Percentiles rank a stretch among this genome's conserved stretches.
These are phyloP conservation scores for Echinops telfairi DNA, from an alignment of 2,113 vertebrate genomes.

Conservation along the genomic window DNA sequence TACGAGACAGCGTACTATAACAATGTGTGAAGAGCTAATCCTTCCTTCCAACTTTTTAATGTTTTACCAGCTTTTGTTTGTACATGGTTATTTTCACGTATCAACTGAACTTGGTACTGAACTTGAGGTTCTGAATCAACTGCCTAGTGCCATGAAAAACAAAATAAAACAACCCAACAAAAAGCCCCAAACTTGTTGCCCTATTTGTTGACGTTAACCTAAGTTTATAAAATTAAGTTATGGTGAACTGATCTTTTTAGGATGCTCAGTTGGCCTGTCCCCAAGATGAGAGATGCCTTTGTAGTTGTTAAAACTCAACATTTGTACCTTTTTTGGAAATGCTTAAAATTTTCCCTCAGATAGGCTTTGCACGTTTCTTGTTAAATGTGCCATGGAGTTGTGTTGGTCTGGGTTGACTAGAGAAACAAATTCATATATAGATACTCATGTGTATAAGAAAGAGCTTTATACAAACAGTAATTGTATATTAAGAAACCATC, in stretches of 20 bases:
- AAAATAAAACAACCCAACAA: neutral
- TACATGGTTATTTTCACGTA: neutral
- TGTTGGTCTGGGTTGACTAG: neutral
- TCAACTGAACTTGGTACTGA: too few relatives aligned
- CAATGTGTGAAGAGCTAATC: neutral
- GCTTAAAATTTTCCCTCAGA: constrained; percentile 39
- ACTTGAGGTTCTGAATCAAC: neutral
- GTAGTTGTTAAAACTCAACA: neutral
- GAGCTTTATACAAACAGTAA: too few relatives aligned
- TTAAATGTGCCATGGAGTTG: constrained; percentile 42
- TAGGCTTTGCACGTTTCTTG: constrained; percentile 11
- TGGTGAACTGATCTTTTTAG: constrained; percentile 11
- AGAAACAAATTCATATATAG: too few relatives aligned
- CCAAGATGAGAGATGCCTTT: neutral
- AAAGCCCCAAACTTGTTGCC: neutral
- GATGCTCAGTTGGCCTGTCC: neutral
- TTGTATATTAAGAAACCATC: too few relatives aligned
- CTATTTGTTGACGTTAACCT: neutral
- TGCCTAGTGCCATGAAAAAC: neutral
- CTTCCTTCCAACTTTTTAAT: neutral
- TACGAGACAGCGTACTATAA: neutral
- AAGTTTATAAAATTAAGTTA: neutral
- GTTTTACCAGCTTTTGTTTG: neutral
- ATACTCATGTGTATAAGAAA: too few relatives aligned
- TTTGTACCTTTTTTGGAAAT: constrained; percentile 18